phyloP scores from a whole-genome alignment of 1,140 invertebrate species.

The Mesaphorura yosii region DNA sequence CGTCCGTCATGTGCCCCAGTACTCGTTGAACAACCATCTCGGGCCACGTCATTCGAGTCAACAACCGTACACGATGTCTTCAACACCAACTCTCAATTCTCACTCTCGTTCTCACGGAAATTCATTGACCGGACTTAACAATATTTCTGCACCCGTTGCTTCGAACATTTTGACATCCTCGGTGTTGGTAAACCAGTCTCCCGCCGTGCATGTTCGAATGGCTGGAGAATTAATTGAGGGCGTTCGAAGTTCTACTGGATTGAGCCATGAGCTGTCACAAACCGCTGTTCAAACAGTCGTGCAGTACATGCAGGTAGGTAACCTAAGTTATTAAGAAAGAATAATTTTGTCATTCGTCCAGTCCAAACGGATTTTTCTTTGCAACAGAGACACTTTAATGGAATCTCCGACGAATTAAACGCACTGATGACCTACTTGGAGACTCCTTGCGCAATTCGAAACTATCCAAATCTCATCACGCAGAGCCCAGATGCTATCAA shows the following conservation, averaged over 20 bases:
- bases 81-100: too few species aligned
- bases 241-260: slow-evolving; percentile 65
- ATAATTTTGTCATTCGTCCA: too few species aligned
- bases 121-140: too few species aligned
- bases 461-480: slow-evolving; percentile 38
- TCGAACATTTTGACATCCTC: too few species aligned
- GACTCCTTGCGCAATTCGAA: slow-evolving; percentile 31
- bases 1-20: too few species aligned
- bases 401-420: background rate
- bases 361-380: background rate
- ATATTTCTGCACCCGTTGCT: too few species aligned
- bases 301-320: slow-evolving; percentile 32
- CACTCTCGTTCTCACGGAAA: too few species aligned
- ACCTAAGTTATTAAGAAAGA: background rate
- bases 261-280: slow-evolving; percentile 75
- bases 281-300: slow-evolving; percentile 69
- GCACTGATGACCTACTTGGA: slow-evolving; percentile 7
- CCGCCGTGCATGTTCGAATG: slow-evolving; percentile 5
- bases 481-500: slow-evolving; percentile 64
- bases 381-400: background rate
- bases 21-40: too few species aligned
- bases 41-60: too few species aligned
- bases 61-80: too few species aligned
- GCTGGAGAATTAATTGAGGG: slow-evolving; percentile 36
- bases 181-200: slow-evolving; percentile 2